Conservation (phyloP, 2,888 invertebrate species). For the Athetis lepigone region DNA sequence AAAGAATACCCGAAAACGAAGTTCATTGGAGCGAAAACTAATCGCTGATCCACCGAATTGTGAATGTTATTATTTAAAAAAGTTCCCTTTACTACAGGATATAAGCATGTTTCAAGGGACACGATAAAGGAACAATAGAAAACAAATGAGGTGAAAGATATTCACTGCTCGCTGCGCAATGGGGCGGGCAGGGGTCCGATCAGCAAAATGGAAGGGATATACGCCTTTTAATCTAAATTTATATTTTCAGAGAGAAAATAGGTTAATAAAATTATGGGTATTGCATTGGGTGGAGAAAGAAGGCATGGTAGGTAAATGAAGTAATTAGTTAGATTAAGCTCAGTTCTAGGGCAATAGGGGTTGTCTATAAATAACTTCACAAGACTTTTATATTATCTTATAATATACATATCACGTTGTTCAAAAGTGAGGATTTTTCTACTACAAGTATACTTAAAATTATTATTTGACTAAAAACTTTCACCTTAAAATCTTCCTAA, state of each 20-base stretch:
- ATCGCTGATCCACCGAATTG: conserved; percentile 54
- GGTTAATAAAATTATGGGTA: conserved; percentile 50
- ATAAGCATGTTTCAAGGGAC: conserved; percentile 70
- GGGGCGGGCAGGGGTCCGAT: conserved; percentile 62
- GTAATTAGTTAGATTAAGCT: no score
- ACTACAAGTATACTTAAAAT: no score
- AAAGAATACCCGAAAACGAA: conserved; percentile 25
- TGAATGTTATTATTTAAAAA: conserved; percentile 62
- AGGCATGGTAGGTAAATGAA: no score
- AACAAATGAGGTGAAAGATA: conserved; percentile 84
- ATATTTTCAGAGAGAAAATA: conserved; percentile 42
- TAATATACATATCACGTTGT: no score
- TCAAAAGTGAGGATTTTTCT: no score
- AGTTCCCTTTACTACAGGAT: conserved; percentile 48
- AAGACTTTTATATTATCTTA: no score
- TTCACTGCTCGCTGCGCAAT: conserved; percentile 74
- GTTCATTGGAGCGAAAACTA: conserved; percentile 56
- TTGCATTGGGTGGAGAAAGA: conserved; percentile 32
- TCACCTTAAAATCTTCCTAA: no score
- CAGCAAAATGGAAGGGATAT: conserved; percentile 51
- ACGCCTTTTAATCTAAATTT: conserved; percentile 58
- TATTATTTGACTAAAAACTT: no score
- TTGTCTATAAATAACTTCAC: no score
- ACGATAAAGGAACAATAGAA: conserved; percentile 82
- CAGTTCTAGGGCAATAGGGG: no score